These are phyloP conservation scores for Peromyscus polionotus DNA, from an alignment of 2,113 vertebrate genomes.

Conservation along the genomic window DNA sequence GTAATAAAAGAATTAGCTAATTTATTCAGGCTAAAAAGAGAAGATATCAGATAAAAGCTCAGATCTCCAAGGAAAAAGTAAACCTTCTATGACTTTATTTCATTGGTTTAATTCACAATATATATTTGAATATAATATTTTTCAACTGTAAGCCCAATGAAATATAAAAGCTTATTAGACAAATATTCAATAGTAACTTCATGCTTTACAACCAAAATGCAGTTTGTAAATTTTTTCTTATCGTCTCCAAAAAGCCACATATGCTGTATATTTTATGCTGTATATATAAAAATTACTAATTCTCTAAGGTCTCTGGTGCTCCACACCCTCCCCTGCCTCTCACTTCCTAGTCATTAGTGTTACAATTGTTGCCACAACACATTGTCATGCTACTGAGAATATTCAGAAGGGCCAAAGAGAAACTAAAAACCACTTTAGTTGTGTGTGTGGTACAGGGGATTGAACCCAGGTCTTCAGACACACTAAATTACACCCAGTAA, in stretches of 20 bases:
- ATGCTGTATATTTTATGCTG: not conserved
- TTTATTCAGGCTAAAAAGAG: not conserved
- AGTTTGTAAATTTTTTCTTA: not conserved
- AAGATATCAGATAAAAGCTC: not conserved
- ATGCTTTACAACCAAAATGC: not conserved
- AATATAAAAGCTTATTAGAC: not conserved
- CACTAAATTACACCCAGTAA: too few relatives aligned
- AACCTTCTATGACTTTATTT: not conserved
- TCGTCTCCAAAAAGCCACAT: not conserved
- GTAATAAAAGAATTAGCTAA: not conserved
- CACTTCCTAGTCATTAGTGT: too few relatives aligned
- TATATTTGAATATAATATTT: not conserved
- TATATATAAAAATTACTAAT: not conserved
- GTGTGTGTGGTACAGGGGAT: too few relatives aligned
- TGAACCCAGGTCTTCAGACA: too few relatives aligned
- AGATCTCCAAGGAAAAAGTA: not conserved
- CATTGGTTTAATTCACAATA: not conserved
- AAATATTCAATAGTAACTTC: not conserved
- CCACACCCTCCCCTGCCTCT: not conserved
- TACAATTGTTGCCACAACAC: too few relatives aligned
- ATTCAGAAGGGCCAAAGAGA: not conserved
- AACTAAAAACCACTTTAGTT: too few relatives aligned
- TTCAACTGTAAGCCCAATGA: not conserved
- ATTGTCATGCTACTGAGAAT: not conserved
- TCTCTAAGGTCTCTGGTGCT: not conserved